These are phyloP conservation scores for Hypercompe scribonia DNA, from an alignment of 2,888 invertebrate genomes.

Conservation along the genomic window DNA sequence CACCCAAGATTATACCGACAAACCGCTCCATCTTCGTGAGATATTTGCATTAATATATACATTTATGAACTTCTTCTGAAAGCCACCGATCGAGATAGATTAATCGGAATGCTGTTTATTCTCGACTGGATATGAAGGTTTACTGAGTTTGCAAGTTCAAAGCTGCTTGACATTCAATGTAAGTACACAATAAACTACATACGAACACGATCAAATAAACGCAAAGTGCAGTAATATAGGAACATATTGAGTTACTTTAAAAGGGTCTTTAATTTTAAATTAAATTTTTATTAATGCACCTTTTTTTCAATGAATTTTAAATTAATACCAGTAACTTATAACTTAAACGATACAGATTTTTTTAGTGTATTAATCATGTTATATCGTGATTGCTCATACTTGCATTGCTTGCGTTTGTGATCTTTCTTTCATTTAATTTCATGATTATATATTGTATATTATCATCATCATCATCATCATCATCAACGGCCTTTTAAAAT, in stretches of 20 bases:
- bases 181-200: neutral
- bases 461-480: too few relatives aligned
- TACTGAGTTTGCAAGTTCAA: slow-evolving; percentile 45
- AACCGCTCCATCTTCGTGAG: slow-evolving; percentile 31
- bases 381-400: too few relatives aligned
- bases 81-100: slow-evolving; percentile 20
- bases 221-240: neutral
- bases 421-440: too few relatives aligned
- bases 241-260: neutral
- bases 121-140: slow-evolving; percentile 32
- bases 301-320: too few relatives aligned
- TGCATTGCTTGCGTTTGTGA: too few relatives aligned
- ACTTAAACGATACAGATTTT: too few relatives aligned
- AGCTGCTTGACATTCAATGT: slow-evolving; percentile 19
- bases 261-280: neutral
- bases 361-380: too few relatives aligned
- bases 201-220: neutral
- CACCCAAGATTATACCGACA: slow-evolving; percentile 21
- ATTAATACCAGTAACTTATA: too few relatives aligned
- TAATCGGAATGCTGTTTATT: slow-evolving; percentile 42
- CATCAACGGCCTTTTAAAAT: too few relatives aligned
- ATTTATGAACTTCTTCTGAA: slow-evolving; percentile 44
- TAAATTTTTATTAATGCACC: neutral
- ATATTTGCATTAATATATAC: slow-evolving; percentile 35
- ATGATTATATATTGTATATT: too few relatives aligned